These are phyloP conservation scores for Atrichornis clamosus DNA, from an alignment of 2,113 vertebrate species.

Conservation along the genomic window DNA sequence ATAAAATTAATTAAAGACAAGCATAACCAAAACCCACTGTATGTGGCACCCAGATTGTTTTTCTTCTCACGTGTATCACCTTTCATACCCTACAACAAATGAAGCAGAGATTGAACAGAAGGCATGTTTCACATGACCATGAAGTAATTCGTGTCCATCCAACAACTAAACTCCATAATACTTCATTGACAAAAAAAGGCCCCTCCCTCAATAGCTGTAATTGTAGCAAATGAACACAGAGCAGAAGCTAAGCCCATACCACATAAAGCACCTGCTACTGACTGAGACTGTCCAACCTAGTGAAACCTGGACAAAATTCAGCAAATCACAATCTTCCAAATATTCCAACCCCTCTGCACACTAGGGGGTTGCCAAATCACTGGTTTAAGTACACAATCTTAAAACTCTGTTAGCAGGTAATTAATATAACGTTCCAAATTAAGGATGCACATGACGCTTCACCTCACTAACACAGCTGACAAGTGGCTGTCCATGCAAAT, in stretches of 20 bases:
- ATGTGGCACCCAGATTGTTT: neutral
- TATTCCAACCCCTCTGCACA: neutral
- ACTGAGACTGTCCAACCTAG: neutral
- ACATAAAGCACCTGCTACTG: neutral
- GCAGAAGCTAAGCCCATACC: neutral
- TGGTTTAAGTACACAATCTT: accelerated
- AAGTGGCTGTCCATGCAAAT: neutral
- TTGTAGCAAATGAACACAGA: neutral
- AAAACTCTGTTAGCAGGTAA: neutral
- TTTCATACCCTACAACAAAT: neutral
- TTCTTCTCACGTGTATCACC: neutral
- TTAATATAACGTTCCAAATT: accelerated
- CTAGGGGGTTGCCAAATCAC: neutral
- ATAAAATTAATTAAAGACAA: neutral
- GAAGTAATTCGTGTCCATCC: neutral
- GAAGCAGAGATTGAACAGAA: neutral
- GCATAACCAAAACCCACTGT: neutral
- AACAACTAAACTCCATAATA: neutral
- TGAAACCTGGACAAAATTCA: neutral
- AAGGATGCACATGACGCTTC: accelerated
- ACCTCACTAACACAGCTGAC: neutral
- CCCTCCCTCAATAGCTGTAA: neutral
- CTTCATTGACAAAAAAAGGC: neutral
- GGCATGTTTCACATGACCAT: neutral
- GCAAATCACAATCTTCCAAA: neutral